A percentile compares a stretch with the other conserved stretches of the same genome.
phyloP scores from a whole-genome alignment of 1,140 invertebrate genomes.

The Drosophila bocqueti region DNA sequence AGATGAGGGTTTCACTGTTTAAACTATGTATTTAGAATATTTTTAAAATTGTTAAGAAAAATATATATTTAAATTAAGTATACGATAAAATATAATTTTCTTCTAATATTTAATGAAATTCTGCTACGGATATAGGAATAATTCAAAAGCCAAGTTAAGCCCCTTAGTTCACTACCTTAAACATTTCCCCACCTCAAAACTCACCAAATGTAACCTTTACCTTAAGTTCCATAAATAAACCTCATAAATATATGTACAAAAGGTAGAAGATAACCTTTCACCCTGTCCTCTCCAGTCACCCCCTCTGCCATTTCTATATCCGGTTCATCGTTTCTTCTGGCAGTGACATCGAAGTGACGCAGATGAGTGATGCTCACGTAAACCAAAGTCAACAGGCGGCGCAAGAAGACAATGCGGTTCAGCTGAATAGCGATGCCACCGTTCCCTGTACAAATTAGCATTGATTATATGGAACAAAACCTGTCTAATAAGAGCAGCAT shows the following conservation, averaged over 20 bases:
- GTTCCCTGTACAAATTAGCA: constrained; percentile 15
- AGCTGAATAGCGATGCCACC: constrained; percentile 13
- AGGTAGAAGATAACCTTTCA: not conserved
- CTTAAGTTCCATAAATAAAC: not conserved
- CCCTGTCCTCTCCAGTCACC: not conserved
- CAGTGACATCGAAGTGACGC: constrained; percentile 11
- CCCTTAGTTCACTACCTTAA: not conserved
- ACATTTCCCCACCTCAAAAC: not conserved
- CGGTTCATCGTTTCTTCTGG: not conserved
- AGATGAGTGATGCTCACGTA: constrained; percentile 13
- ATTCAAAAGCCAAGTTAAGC: not conserved
- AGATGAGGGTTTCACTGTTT: too few relatives aligned
- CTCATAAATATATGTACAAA: not conserved
- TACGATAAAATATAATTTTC: not conserved
- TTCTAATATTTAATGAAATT: not conserved
- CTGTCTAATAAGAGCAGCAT: constrained; percentile 28
- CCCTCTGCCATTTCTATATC: not conserved
- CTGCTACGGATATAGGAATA: too few relatives aligned
- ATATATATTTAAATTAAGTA: not conserved
- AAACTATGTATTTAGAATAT: too few relatives aligned
- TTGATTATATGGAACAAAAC: constrained; percentile 32
- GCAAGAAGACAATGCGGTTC: constrained; percentile 7
- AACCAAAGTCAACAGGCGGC: constrained; percentile 7
- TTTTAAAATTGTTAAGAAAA: not conserved
- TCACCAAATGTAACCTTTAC: not conserved